Base-by-base conservation (phyloP, 2,797 vertebrate species). In the Schizopygopsis pylzovi region DNA sequence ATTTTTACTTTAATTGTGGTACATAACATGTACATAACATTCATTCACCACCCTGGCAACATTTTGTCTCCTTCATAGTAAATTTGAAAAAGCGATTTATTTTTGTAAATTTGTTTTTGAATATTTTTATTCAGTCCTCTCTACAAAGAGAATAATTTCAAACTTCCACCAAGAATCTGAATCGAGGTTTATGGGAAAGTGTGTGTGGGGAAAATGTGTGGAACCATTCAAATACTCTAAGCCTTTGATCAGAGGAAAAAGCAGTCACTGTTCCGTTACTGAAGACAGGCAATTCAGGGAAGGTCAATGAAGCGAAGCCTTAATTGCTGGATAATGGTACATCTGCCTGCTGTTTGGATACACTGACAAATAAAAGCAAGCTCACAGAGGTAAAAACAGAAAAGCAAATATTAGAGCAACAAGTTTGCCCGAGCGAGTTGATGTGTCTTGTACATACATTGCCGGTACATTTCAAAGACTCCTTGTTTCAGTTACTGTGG, bases 401-500 rank as follows among this genome's bases (percentile, higher is more conserved):
- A 59, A 79, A 59, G n/a, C 52, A 79, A 47, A 59, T n/a, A 15
- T 72, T 70, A 47, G 4, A 28, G 39, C 18, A 25, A 47, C 59
- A 67, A 84, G 75, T 67, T 47, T 79, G 33, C 20, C 7, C 5
- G 3, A 37, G 20, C 25, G 20, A 65, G 28, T 76, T 41, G 72
- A 7, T 56, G 20, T 49, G 33, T 43, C 49, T 68, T 61, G n/a
- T 70, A 77, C 39, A 47, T 67, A 37, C n/a, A 43, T 25, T 28
- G 73, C 71, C 20, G 18, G 70, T 37, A 67, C 11, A 37, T 59
- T 82, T 86, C 47, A 76, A 70, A 77, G 77, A 59, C 20, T 47
- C 54, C 12, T 73, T 86, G 67, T 88, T 84, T 87, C 33, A 54
- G 75, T 84, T 72, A 86, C 82, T 73, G 78, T 78, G 70, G 81